phyloP scores from a whole-genome alignment of 2,888 invertebrate species.

The Torymus aiolomorphi region DNA sequence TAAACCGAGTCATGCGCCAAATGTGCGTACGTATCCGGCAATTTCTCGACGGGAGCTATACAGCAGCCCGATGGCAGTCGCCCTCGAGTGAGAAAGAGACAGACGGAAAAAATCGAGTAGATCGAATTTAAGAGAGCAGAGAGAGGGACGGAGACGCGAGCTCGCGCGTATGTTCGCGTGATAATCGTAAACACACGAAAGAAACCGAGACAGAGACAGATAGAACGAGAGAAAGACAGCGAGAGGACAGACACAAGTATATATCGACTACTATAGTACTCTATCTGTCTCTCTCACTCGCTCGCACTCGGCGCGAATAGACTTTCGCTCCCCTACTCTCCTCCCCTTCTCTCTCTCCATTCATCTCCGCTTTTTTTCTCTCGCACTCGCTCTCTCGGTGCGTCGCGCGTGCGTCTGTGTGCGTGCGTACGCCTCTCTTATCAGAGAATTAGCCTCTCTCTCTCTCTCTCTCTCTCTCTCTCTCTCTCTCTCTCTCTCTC shows the following conservation, averaged over 20 bases:
- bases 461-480: not conserved
- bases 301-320: not conserved
- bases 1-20: conserved; percentile 64
- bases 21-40: conserved; percentile 61
- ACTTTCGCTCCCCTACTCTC: not conserved
- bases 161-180: conserved; percentile 17
- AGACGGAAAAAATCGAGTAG: conserved; percentile 14
- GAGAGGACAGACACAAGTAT: not conserved
- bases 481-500: too few species aligned
- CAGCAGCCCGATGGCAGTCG: not conserved
- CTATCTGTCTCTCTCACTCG: not conserved
- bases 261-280: too few species aligned
- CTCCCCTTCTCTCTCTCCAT: conserved; percentile 7
- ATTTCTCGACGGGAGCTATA: conserved; percentile 40
- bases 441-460: too few species aligned
- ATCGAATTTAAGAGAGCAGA: conserved; percentile 15
- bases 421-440: not conserved
- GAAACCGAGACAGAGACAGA: not conserved
- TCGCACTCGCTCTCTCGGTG: conserved; percentile 5
- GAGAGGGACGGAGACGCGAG: not conserved
- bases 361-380: not conserved
- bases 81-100: conserved; percentile 19
- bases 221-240: not conserved
- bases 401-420: not conserved
- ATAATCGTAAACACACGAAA: conserved; percentile 39